Evolutionary conservation across 2,888 invertebrate genomes (phyloP), one percentile per base, ranked within the genome.

Genomic region (Andricus quercusramuli): DNA sequence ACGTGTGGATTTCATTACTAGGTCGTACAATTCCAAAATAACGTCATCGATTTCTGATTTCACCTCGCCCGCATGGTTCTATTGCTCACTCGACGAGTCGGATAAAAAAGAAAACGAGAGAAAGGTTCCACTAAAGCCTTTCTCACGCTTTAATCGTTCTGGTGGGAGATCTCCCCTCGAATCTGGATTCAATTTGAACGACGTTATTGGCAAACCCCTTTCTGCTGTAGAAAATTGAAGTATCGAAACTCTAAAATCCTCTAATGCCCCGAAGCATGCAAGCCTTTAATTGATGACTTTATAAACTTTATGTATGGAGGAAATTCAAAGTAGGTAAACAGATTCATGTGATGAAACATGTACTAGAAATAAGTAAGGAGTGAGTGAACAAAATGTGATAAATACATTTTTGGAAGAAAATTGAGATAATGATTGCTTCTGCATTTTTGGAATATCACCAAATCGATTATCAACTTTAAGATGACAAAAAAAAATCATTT

Each of bases 31-130:
- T 44, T 41, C 37, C 56, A 25, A 80, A 74, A 74, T 65, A 64
- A 74, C 76, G 70, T 79, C 77, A 78, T 82, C 80, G 80, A 78
- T 79, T 82, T 79, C 74, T 79, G 78, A 79, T 82, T 79, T 66
- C 68, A 56, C 51, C 74, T 79, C 59, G 68, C 78, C 81, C 78
- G 78, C 78, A 82, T 79, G 22, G 79, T 41, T 67, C 77, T 77
- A 79, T 65, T 79, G 77, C 70, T 78, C 66, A 65, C 65, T 79
- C 62, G 56, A 32, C 78, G 70, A 70, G 56, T 76, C 29, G 29
- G n/a, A 29, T 64, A 78, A 78, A 68, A 80, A 68, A 62, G 56
- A 76, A 62, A 59, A 56, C 15, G 22, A 80, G 64, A 77, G 29
- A 77, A 74, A 56, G 41, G 37, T 67, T 78, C 62, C 25, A 68